Percentiles rank a stretch among this genome's conserved stretches.
Evolutionary conservation across 1,140 invertebrate genomes (phyloP).

Genomic region (Lysiphlebus fabarum): DNA sequence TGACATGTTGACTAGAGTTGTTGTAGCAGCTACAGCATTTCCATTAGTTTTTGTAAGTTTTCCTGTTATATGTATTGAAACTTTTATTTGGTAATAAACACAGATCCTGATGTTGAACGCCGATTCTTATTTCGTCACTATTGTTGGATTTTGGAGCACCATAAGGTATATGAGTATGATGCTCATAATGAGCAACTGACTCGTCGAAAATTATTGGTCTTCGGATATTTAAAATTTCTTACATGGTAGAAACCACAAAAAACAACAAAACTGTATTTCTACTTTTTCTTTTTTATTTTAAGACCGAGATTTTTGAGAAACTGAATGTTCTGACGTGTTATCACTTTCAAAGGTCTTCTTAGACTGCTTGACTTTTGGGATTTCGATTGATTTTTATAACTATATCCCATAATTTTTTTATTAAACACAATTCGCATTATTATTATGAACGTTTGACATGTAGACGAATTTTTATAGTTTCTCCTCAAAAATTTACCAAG

Average conservation of each 20-base stretch:
- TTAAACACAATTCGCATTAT: too few relatives aligned
- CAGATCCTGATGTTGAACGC: constrained; percentile 40
- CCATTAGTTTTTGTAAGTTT: too few relatives aligned
- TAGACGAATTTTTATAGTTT: not conserved
- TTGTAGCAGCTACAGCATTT: too few relatives aligned
- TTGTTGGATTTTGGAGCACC: not conserved
- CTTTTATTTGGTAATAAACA: constrained; percentile 31
- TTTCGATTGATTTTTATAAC: not conserved
- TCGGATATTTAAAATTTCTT: constrained; percentile 27
- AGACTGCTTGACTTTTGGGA: too few relatives aligned
- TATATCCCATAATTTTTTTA: not conserved
- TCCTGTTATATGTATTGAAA: not conserved
- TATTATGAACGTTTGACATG: not conserved
- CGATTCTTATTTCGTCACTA: not conserved
- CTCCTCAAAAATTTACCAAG: not conserved
- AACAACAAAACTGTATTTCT: too few relatives aligned
- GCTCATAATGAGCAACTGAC: constrained; percentile 33
- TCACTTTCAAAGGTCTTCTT: too few relatives aligned
- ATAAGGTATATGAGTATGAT: constrained; percentile 25
- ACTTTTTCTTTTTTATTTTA: too few relatives aligned
- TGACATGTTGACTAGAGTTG: too few relatives aligned
- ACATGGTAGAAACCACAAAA: not conserved
- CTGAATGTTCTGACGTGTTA: too few relatives aligned
- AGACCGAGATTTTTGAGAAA: too few relatives aligned
- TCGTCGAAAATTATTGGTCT: constrained; percentile 30